Evolutionary conservation across 1,140 invertebrate species (phyloP).

Genomic region (Orius insidiosus): DNA sequence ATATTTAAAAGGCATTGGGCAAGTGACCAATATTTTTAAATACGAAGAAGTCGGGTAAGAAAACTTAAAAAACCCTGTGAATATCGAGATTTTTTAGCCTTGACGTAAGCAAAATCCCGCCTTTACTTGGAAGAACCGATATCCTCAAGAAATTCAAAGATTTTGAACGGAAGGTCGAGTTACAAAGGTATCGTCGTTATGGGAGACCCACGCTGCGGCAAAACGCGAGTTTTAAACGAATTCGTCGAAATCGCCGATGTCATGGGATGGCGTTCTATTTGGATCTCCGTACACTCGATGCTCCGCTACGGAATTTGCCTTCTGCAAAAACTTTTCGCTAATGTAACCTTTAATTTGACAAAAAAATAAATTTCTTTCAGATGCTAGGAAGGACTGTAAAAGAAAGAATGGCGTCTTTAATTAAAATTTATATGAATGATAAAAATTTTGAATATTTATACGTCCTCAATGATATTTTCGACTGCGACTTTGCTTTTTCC

Average conservation of each 20-base stretch:
- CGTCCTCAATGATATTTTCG: slow-evolving; percentile 13
- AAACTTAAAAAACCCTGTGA: too few species aligned
- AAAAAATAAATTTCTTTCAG: too few species aligned
- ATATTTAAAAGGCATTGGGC: slow-evolving; percentile 41
- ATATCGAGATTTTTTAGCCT: slow-evolving; percentile 15
- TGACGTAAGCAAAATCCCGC: slow-evolving; percentile 10
- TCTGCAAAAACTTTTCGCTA: slow-evolving; percentile 25
- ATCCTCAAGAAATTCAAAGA: slow-evolving; percentile 5
- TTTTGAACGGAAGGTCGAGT: slow-evolving; percentile 10
- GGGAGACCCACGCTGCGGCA: slow-evolving; percentile 36
- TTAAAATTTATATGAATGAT: slow-evolving; percentile 8
- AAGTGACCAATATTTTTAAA: slow-evolving; percentile 45
- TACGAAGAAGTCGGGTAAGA: slow-evolving; percentile 27
- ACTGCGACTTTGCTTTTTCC: slow-evolving; percentile 15
- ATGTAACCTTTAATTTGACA: neutral
- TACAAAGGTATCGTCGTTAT: slow-evolving; percentile 23
- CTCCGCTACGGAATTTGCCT: slow-evolving; percentile 19
- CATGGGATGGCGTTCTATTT: slow-evolving; percentile 22
- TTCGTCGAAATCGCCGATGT: slow-evolving; percentile 24
- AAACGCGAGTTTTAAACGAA: slow-evolving; percentile 38
- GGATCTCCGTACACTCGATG: slow-evolving; percentile 27
- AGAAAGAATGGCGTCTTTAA: slow-evolving; percentile 4
- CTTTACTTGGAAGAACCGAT: slow-evolving; percentile 11
- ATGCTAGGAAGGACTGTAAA: slow-evolving; percentile 5
- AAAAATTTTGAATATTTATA: slow-evolving; percentile 4